Evolutionary conservation across 2,797 vertebrate species (phyloP).

Genomic region (Ambastaia sidthimunki): DNA sequence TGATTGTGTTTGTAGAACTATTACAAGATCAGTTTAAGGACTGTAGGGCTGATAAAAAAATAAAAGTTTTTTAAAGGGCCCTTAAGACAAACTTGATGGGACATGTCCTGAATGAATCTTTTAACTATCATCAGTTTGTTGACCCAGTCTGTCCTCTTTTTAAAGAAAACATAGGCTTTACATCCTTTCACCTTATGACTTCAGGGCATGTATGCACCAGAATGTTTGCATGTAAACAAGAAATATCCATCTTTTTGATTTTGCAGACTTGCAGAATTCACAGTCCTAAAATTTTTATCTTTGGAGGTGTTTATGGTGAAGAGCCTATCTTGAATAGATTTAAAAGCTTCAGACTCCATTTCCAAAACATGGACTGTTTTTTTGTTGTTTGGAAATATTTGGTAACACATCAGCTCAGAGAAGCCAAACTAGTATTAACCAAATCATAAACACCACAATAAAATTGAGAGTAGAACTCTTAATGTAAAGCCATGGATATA

Average conservation of each 20-base stretch:
- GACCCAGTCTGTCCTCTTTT: slow-evolving; percentile 7
- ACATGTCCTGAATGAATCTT: too few relatives aligned
- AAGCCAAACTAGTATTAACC: too few relatives aligned
- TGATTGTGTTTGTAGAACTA: slow-evolving; percentile 29
- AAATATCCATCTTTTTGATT: slow-evolving; percentile 5
- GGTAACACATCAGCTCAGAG: too few relatives aligned
- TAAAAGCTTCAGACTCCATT: background rate
- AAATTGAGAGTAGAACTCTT: too few relatives aligned
- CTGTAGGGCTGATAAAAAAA: slow-evolving; percentile 9
- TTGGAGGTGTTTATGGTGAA: background rate
- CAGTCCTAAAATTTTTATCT: too few relatives aligned
- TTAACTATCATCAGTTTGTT: background rate
- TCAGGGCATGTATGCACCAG: background rate
- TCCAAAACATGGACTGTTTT: background rate
- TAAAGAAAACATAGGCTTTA: slow-evolving; percentile 5
- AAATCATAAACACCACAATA: too few relatives aligned
- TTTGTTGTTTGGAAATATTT: slow-evolving; percentile 7
- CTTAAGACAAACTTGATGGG: background rate
- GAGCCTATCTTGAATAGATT: background rate
- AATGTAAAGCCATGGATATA: too few relatives aligned
- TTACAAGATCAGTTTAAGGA: background rate
- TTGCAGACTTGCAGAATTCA: slow-evolving; percentile 9
- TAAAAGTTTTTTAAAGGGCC: background rate
- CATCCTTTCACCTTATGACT: background rate
- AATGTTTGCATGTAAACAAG: background rate